phyloP scores from a whole-genome alignment of 2,797 vertebrate genomes.

The Sebastes aleutianus region DNA sequence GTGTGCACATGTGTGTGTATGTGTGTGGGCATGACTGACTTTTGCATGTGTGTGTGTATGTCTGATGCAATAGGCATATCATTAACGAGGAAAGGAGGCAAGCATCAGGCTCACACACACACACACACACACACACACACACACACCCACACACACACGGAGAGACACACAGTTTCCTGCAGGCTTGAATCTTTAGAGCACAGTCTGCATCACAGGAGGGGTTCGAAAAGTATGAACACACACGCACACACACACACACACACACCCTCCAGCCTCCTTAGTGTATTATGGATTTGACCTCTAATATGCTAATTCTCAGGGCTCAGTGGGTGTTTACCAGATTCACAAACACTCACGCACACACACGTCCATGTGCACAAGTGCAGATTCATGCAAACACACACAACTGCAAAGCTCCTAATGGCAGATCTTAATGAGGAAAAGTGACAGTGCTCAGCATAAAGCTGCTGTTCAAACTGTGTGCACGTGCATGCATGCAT shows the following conservation, averaged over 20 bases:
- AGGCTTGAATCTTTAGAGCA: slow-evolving; percentile 45
- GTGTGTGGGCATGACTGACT: slow-evolving; percentile 8
- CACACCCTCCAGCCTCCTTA: slow-evolving; percentile 33
- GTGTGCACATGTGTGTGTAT: not conserved
- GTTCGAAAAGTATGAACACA: not conserved
- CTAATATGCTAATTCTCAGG: slow-evolving; percentile 59
- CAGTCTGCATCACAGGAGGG: slow-evolving; percentile 35
- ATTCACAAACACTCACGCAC: slow-evolving; percentile 19
- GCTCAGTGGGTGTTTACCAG: slow-evolving; percentile 33
- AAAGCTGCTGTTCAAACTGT: not conserved
- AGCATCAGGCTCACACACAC: not conserved
- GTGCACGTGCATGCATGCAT: not conserved
- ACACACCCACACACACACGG: not conserved
- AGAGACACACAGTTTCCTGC: slow-evolving; percentile 10
- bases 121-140: not conserved
- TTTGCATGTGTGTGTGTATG: slow-evolving; percentile 17
- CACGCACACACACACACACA: slow-evolving; percentile 18
- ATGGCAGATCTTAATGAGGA: slow-evolving; percentile 13
- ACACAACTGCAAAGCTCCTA: slow-evolving; percentile 2
- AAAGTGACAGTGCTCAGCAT: slow-evolving; percentile 22
- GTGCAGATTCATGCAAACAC: slow-evolving; percentile 11
- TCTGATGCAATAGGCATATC: slow-evolving; percentile 51
- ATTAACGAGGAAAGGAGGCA: slow-evolving; percentile 34
- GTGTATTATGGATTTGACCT: slow-evolving; percentile 66
- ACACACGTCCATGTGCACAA: slow-evolving; percentile 4